phyloP scores from a whole-genome alignment of 2,797 vertebrate genomes.

The Pagetopsis macropterus region DNA sequence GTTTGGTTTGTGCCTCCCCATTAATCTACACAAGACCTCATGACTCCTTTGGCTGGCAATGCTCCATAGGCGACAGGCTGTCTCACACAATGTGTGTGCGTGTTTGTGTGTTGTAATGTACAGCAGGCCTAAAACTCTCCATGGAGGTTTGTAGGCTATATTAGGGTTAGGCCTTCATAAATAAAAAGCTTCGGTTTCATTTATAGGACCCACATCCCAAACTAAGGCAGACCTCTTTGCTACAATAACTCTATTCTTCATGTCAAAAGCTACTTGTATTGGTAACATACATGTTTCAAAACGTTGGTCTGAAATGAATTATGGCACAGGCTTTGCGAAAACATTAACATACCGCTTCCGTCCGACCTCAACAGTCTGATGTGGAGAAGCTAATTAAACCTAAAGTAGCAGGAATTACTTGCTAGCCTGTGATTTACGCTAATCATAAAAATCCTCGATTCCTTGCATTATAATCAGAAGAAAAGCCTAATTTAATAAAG shows the following conservation, averaged over 20 bases:
- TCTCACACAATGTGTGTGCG: slow-evolving; percentile 51
- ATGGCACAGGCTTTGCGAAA: neutral
- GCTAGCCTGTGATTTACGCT: neutral
- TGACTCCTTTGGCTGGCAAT: slow-evolving; percentile 72
- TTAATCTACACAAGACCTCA: slow-evolving; percentile 79
- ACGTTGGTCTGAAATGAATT: slow-evolving; percentile 1
- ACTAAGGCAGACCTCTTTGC: neutral
- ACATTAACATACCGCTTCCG: neutral
- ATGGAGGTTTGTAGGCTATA: slow-evolving; percentile 31
- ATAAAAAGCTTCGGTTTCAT: slow-evolving; percentile 27
- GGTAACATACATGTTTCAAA: neutral
- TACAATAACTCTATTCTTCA: slow-evolving; percentile 11
- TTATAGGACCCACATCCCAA: slow-evolving; percentile 21
- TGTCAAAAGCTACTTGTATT: slow-evolving; percentile 10
- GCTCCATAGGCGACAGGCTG: slow-evolving; percentile 63
- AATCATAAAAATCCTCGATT: neutral
- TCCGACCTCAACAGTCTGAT: neutral
- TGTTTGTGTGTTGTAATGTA: slow-evolving; percentile 47
- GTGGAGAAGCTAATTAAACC: neutral
- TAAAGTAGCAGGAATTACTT: neutral
- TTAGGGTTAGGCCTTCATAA: slow-evolving; percentile 12
- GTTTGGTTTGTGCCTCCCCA: slow-evolving; percentile 77
- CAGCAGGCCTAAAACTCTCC: slow-evolving; percentile 31
- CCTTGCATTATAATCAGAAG: neutral
- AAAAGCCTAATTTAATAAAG: neutral